phyloP scores from a whole-genome alignment of 2,797 vertebrate species.

The Arnoldichthys spilopterus region DNA sequence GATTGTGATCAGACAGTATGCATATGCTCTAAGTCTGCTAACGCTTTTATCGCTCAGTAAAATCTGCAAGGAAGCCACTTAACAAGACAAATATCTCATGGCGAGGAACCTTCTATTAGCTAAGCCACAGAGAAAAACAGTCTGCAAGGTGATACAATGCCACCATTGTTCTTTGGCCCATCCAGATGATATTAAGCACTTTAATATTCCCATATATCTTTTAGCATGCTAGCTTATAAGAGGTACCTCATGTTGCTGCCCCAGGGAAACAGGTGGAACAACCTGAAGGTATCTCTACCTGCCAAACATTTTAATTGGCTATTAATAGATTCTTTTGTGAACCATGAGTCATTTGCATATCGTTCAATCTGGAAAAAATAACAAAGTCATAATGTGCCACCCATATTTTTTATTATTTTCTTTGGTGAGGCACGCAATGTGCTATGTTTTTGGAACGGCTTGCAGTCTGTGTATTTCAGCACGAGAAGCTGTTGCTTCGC shows the following conservation, averaged over 20 bases:
- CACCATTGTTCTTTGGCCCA: conserved; percentile 60
- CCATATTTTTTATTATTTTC: conserved; percentile 44
- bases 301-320: conserved; percentile 59
- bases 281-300: conserved; percentile 37
- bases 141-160: conserved; percentile 61
- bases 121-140: conserved; percentile 60
- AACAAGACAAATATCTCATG: conserved; percentile 62
- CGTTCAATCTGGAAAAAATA: conserved; percentile 49
- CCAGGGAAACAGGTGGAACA: conserved; percentile 70
- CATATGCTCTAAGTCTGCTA: conserved; percentile 45
- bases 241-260: conserved; percentile 54
- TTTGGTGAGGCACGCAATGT: conserved; percentile 57
- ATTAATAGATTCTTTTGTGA: conserved; percentile 58
- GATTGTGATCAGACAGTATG: conserved; percentile 30
- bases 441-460: conserved; percentile 66
- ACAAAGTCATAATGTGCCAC: conserved; percentile 63
- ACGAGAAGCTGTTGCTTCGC: conserved; percentile 53
- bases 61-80: conserved; percentile 65
- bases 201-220: conserved; percentile 72
- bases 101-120: conserved; percentile 57
- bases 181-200: conserved; percentile 63
- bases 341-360: conserved; percentile 60
- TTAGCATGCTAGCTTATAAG: conserved; percentile 62
- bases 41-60: conserved; percentile 46
- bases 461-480: conserved; percentile 67